These are phyloP conservation scores for Noctua janthe DNA, from an alignment of 2,888 invertebrate species.

Conservation along the genomic window DNA sequence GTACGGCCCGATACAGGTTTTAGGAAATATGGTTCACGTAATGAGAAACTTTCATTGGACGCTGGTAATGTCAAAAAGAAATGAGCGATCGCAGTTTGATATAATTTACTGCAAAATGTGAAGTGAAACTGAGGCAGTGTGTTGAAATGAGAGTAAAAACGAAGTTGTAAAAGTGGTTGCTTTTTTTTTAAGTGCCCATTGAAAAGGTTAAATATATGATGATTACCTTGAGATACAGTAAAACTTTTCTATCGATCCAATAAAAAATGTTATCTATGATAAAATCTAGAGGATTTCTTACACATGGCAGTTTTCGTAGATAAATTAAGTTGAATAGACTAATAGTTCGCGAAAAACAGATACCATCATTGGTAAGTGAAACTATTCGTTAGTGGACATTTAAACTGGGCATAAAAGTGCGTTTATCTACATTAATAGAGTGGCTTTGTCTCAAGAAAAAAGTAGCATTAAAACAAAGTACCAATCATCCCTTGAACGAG, in stretches of 20 bases:
- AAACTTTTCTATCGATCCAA: not conserved
- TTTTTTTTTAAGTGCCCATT: not conserved
- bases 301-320: not conserved
- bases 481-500: slow-evolving; percentile 43
- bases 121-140: slow-evolving; percentile 55
- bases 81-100: slow-evolving; percentile 65
- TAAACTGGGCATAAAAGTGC: not conserved
- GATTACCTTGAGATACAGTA: not conserved
- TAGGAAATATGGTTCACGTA: slow-evolving; percentile 65
- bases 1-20: slow-evolving; percentile 54
- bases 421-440: not conserved
- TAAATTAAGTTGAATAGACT: not conserved
- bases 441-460: slow-evolving; percentile 18
- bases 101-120: slow-evolving; percentile 59
- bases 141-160: slow-evolving; percentile 24
- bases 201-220: not conserved
- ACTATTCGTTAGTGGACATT: slow-evolving; percentile 5
- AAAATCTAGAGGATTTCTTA: not conserved
- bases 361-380: not conserved
- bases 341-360: not conserved
- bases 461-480: slow-evolving; percentile 47
- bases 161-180: slow-evolving; percentile 7
- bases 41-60: slow-evolving; percentile 57
- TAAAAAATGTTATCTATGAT: not conserved
- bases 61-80: slow-evolving; percentile 64